Percentiles rank a stretch among this genome's conserved stretches.
Evolutionary conservation across 2,888 invertebrate genomes (phyloP).

Genomic region (Patella pellucida): DNA sequence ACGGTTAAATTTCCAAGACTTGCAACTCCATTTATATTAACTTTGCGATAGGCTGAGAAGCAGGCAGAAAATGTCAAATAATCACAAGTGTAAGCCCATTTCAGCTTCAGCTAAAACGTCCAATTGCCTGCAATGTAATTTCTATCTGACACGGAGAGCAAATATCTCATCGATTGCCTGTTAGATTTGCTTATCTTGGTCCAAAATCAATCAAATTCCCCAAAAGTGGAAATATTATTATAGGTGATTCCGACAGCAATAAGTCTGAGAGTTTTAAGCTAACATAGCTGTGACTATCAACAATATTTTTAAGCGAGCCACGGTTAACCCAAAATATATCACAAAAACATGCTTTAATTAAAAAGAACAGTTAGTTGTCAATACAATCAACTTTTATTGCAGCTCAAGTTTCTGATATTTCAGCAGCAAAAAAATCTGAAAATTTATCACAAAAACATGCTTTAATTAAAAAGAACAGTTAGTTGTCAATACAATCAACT

Average conservation of each 20-base stretch:
- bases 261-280: no score
- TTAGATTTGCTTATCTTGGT: conserved; percentile 7
- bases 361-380: no score
- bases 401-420: no score
- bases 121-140: conserved; percentile 21
- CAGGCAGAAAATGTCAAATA: conserved; percentile 5
- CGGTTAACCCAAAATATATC: no score
- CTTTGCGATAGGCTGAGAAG: neutral
- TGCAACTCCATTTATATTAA: conserved; percentile 5
- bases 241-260: neutral
- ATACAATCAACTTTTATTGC: no score
- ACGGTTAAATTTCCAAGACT: conserved; percentile 17
- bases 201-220: conserved; percentile 20
- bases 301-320: no score
- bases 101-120: conserved; percentile 6
- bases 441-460: no score
- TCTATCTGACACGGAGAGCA: conserved; percentile 29
- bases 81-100: neutral
- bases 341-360: no score
- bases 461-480: no score
- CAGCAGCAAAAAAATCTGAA: no score
- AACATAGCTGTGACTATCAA: no score
- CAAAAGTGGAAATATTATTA: conserved; percentile 9
- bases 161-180: conserved; percentile 30
- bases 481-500: no score